phyloP scores from a whole-genome alignment of 2,113 vertebrate species.

The Phyllostomus hastatus region DNA sequence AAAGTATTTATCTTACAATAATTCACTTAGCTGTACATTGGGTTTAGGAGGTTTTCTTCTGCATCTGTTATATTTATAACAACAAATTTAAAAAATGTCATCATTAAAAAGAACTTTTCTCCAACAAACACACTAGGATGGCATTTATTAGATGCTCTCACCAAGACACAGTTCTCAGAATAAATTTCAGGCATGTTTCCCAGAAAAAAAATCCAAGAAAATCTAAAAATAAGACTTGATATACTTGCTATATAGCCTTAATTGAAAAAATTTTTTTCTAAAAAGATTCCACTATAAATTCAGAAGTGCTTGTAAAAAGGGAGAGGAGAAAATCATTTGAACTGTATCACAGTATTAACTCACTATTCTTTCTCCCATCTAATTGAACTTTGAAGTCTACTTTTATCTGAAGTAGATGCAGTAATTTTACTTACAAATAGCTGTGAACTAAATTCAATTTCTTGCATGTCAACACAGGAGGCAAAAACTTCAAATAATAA shows the following conservation, averaged over 20 bases:
- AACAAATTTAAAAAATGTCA: not conserved
- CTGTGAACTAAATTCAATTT: constrained; percentile 4
- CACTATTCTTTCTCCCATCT: not conserved
- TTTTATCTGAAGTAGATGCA: not conserved
- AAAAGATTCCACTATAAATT: not conserved
- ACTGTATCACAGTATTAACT: not conserved
- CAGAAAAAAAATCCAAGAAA: constrained; percentile 41
- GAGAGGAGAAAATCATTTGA: not conserved
- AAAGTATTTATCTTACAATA: not conserved
- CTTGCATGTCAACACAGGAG: constrained; percentile 1
- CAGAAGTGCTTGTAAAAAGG: not conserved
- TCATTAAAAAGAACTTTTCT: not conserved
- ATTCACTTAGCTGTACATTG: not conserved
- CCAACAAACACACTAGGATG: not conserved
- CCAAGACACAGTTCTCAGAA: not conserved
- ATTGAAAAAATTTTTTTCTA: not conserved
- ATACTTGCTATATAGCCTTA: not conserved
- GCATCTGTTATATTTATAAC: not conserved
- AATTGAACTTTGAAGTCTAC: not conserved
- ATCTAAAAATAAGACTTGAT: not conserved
- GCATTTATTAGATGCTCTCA: not conserved
- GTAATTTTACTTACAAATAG: not conserved
- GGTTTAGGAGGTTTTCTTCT: not conserved
- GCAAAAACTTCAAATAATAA: not conserved
- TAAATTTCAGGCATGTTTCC: constrained; percentile 6